Percentiles rank a stretch among this genome's conserved stretches.
phyloP scores from a whole-genome alignment of 1,140 invertebrate genomes.

The Trichonephila clavata region DNA sequence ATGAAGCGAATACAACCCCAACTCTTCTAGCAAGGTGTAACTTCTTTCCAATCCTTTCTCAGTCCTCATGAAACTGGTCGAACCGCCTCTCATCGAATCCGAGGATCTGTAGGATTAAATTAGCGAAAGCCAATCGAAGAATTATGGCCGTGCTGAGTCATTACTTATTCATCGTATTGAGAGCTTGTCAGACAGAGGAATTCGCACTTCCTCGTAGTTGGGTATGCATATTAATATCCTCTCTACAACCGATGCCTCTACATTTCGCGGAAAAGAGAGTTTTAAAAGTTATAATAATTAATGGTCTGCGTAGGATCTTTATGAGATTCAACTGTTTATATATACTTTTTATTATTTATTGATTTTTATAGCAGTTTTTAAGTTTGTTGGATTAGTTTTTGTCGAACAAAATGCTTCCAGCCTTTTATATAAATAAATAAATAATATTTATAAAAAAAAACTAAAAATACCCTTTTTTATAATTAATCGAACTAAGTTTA shows the following conservation, averaged over 20 bases:
- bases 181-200: not conserved
- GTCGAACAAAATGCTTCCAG: too few species aligned
- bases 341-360: too few species aligned
- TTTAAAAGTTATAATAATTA: too few species aligned
- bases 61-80: not conserved
- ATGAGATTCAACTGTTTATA: too few species aligned
- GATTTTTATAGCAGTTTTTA: too few species aligned
- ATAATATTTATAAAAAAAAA: too few species aligned
- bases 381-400: too few species aligned
- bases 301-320: too few species aligned
- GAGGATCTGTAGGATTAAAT: constrained; percentile 17
- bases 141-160: constrained; percentile 3
- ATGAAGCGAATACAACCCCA: not conserved
- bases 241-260: not conserved
- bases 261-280: not conserved
- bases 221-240: not conserved
- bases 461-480: too few species aligned
- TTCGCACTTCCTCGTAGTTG: constrained; percentile 9
- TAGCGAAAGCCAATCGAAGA: not conserved
- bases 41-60: not conserved
- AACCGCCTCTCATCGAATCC: not conserved
- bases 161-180: constrained; percentile 11
- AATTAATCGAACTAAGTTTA: too few species aligned
- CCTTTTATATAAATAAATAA: too few species aligned
- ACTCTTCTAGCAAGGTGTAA: not conserved